Conservation (phyloP, 2,888 invertebrate species). For the Mystacides longicornis region DNA sequence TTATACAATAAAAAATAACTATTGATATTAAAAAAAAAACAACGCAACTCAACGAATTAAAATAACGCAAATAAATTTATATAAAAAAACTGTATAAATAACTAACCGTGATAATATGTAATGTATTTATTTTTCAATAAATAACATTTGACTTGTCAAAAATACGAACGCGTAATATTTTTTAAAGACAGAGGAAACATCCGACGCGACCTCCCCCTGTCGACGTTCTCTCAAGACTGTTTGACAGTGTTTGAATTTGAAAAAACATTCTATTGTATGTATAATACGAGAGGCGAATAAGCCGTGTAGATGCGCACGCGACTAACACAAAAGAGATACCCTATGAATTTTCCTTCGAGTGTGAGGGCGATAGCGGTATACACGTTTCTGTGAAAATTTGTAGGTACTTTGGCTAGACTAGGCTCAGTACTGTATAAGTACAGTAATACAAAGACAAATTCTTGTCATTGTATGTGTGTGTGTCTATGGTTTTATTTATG, state of each 20-base stretch:
- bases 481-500: neutral
- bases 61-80: no score
- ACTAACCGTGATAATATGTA: no score
- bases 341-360: neutral
- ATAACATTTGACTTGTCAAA: no score
- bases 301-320: conserved; percentile 20
- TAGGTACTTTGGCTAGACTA: neutral
- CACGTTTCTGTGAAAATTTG: conserved; percentile 11
- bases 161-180: no score
- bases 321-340: conserved; percentile 11
- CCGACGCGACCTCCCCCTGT: conserved; percentile 4
- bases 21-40: no score
- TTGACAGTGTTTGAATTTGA: conserved; percentile 20
- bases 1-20: no score
- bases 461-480: neutral
- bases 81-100: no score
- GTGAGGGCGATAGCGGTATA: conserved; percentile 4
- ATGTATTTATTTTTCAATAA: no score
- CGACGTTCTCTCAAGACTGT: conserved; percentile 18
- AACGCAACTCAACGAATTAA: no score
- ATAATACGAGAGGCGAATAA: conserved; percentile 4
- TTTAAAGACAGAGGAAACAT: conserved; percentile 11
- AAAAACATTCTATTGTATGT: conserved; percentile 4
- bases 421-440: neutral
- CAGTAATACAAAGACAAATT: neutral